Evolutionary conservation across 2,888 invertebrate genomes (phyloP).

Genomic region (Theretra japonica): DNA sequence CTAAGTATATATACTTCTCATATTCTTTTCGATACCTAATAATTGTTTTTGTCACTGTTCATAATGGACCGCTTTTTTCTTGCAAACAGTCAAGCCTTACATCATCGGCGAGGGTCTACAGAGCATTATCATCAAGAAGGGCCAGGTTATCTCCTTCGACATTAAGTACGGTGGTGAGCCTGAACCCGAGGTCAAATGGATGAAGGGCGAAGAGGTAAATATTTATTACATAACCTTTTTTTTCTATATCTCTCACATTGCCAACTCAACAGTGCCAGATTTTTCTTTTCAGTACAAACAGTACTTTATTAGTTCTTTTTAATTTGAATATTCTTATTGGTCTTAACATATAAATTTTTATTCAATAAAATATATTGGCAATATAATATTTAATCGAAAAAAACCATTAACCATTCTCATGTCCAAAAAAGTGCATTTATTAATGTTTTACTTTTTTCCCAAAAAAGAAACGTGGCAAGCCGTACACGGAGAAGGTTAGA

Average conservation of each 20-base stretch:
- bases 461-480: conserved; percentile 89
- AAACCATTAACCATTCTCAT: conserved; percentile 11
- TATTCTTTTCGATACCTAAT: no score
- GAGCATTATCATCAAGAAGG: conserved; percentile 96
- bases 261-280: conserved; percentile 10
- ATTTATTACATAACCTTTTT: conserved; percentile 49
- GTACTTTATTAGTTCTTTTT: background rate
- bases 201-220: conserved; percentile 90
- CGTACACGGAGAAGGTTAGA: conserved; percentile 93
- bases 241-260: conserved; percentile 14
- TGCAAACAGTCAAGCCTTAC: conserved; percentile 93
- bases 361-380: background rate
- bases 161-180: conserved; percentile 99
- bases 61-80: background rate
- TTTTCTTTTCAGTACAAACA: conserved; percentile 18
- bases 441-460: conserved; percentile 75
- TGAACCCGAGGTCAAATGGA: conserved; percentile 97
- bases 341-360: background rate
- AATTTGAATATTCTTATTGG: background rate
- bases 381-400: background rate
- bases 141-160: conserved; percentile 96
- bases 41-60: no score
- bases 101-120: conserved; percentile 95
- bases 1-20: no score
- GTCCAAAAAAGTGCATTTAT: conserved; percentile 1